Evolutionary conservation across 2,113 vertebrate species (phyloP), one percentile per base, ranked within the genome.

Genomic region (Nicator chloris): DNA sequence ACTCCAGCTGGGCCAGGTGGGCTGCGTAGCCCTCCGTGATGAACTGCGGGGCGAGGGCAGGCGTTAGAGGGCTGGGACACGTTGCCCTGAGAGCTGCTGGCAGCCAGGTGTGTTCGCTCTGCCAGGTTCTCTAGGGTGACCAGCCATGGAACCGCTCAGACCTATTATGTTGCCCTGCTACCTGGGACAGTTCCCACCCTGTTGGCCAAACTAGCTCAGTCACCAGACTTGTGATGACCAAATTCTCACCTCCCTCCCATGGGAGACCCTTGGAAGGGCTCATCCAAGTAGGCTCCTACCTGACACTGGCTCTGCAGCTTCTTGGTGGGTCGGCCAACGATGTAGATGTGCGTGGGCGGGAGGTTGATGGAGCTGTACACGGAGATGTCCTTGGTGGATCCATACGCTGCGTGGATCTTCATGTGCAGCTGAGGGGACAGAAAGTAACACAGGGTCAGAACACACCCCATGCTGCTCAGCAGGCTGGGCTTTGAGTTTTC

Each of bases 291-390:
- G 64, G 59, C 8, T 42, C 75, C 77, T 98, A 99, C 99, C 99
- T 99, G 99, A 95, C 99, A 99, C 97, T 99, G 99, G 84, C 98
- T 98, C 96, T 98, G 99, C 97, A 99, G 98, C 95, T 99, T 99
- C 98, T 99, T 99, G 50, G 99, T 99, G 82, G 99, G 98, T 56
- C 99, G 97, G 57, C 99, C 99, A 28, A 99, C 99, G 0, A 99
- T 99, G 98, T 99, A 99, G 97, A 99, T 99, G 61, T 99, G 99
- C 4, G 98, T 98, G 33, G 99, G 98, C 0, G 99, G 98, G 95
- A 99, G 98, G 95, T 98, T 99, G 76, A 99, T 98, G 73, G 99
- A 98, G 73, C 98, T 98, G 97, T 99, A 99, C 82, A 99, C 99
- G 0, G 99, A 99, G 96, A 99, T 99, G 94, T 99, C 99, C 97